A percentile compares a stretch with the other conserved stretches of the same genome.
These are phyloP conservation scores for Yponomeuta plumbellus DNA, from an alignment of 2,888 invertebrate genomes.

Conservation along the genomic window DNA sequence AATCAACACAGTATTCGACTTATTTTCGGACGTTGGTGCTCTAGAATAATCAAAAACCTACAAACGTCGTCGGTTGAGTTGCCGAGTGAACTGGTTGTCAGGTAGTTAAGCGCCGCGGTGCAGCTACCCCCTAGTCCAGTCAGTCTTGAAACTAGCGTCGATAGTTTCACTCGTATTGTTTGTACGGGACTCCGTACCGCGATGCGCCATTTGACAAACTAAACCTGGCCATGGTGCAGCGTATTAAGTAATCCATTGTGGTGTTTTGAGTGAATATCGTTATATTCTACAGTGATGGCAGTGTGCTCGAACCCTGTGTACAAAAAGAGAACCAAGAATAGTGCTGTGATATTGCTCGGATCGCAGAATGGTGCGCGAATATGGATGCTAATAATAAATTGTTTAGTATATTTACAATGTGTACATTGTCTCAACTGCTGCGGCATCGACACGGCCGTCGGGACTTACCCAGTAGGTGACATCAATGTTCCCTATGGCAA, in stretches of 20 bases:
- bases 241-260: neutral
- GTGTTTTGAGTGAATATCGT: neutral
- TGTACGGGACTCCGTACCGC: neutral
- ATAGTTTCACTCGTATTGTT: neutral
- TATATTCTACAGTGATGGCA: neutral
- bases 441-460: slow-evolving; percentile 38
- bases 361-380: neutral
- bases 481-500: slow-evolving; percentile 76
- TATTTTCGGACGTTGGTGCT: neutral
- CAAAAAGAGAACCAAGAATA: neutral
- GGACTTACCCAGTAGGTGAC: slow-evolving; percentile 73
- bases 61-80: neutral
- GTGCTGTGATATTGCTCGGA: neutral
- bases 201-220: slow-evolving; percentile 14
- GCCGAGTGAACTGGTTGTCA: too few species aligned
- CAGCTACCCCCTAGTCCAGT: neutral
- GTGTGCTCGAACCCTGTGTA: neutral
- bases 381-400: neutral
- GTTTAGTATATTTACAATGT: neutral
- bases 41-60: neutral
- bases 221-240: neutral
- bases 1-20: neutral
- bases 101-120: too few species aligned
- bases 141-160: neutral
- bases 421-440: neutral